These are phyloP conservation scores for Zele albiditarsus DNA, from an alignment of 2,888 invertebrate genomes.

Conservation along the genomic window DNA sequence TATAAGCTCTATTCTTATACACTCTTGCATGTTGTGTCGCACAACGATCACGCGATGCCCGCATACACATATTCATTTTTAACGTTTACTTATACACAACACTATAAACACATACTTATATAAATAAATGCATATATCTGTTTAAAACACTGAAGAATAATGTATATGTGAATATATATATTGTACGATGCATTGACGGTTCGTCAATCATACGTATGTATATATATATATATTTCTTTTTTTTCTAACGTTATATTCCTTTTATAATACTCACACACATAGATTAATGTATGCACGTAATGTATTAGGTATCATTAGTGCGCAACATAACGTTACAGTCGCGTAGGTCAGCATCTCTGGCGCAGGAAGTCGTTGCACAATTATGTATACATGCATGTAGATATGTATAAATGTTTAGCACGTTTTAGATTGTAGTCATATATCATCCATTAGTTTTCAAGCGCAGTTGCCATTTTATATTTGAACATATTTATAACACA, in stretches of 20 bases:
- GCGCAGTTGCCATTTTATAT: neutral
- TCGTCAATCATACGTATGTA: neutral
- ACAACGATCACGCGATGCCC: slow-evolving; percentile 55
- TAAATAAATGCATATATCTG: neutral
- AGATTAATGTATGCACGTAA: slow-evolving; percentile 4
- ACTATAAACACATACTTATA: neutral
- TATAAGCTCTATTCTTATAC: slow-evolving; percentile 64
- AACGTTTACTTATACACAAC: slow-evolving; percentile 26
- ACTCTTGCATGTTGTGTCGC: slow-evolving; percentile 38
- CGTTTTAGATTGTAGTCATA: slow-evolving; percentile 9
- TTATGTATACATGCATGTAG: neutral
- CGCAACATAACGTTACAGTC: slow-evolving; percentile 4
- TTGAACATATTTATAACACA: slow-evolving; percentile 7
- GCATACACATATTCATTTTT: slow-evolving; percentile 42
- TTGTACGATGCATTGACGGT: neutral
- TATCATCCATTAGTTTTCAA: neutral
- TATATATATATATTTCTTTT: slow-evolving; percentile 1
- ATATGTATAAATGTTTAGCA: neutral
- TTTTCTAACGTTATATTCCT: neutral
- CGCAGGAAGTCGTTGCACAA: slow-evolving; percentile 7
- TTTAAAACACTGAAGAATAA: neutral
- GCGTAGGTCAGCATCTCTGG: neutral
- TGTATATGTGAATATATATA: slow-evolving; percentile 23
- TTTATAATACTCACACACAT: neutral
- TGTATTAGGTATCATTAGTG: neutral